phyloP scores from a whole-genome alignment of 1,140 invertebrate genomes.

The Atta texana region DNA sequence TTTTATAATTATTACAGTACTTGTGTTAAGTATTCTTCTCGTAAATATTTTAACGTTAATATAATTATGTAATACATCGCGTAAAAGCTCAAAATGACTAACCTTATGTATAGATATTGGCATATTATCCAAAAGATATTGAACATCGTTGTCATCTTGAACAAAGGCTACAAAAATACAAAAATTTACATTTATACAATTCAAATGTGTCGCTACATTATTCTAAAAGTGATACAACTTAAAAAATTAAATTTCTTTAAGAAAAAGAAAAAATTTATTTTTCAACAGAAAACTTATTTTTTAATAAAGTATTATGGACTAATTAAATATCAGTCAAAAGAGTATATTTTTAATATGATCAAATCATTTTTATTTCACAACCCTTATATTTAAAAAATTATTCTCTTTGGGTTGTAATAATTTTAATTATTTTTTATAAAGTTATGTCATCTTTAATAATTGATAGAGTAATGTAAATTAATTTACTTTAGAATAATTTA shows the following conservation, averaged over 20 bases:
- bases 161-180: slow-evolving; percentile 88
- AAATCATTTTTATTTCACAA: no score
- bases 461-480: no score
- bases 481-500: no score
- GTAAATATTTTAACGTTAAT: background rate
- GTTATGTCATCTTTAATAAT: no score
- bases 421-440: no score
- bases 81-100: slow-evolving; percentile 59
- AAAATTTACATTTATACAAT: slow-evolving; percentile 36
- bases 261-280: no score
- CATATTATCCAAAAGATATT: slow-evolving; percentile 89
- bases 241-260: no score
- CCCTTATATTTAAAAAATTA: no score
- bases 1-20: background rate
- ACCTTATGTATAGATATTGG: slow-evolving; percentile 88
- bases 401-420: no score
- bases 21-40: background rate
- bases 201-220: background rate
- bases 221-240: no score
- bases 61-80: background rate
- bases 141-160: slow-evolving; percentile 90
- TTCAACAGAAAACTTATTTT: no score
- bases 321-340: background rate
- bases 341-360: background rate
- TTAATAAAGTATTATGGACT: no score